Evolutionary conservation across 2,888 invertebrate genomes (phyloP).

Genomic region (Drosophila neotestacea): DNA sequence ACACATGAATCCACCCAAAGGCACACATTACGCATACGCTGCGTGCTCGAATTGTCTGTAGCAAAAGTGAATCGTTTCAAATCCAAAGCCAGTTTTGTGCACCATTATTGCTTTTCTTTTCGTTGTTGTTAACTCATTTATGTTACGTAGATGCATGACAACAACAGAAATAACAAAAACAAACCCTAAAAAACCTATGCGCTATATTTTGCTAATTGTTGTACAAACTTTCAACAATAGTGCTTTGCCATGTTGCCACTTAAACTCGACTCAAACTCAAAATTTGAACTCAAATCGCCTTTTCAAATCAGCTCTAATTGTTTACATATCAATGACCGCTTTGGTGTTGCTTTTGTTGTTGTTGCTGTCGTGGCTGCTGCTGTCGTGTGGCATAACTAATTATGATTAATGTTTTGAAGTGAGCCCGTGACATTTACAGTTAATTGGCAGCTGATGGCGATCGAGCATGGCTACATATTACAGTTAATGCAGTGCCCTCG

Average conservation of each 20-base stretch:
- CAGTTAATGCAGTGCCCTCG: constrained; percentile 41
- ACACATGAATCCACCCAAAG: constrained; percentile 9
- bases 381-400: constrained; percentile 80
- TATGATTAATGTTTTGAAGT: constrained; percentile 73
- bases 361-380: constrained; percentile 15
- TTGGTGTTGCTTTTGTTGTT: constrained; percentile 25
- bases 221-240: constrained; percentile 73
- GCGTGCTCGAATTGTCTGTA: constrained; percentile 43
- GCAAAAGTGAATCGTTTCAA: constrained; percentile 63
- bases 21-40: constrained; percentile 54
- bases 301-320: constrained; percentile 77
- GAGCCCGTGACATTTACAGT: constrained; percentile 75
- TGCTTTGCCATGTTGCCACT: constrained; percentile 62
- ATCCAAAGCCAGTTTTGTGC: constrained; percentile 66
- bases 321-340: constrained; percentile 73
- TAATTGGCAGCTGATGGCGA: constrained; percentile 62
- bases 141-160: constrained; percentile 64
- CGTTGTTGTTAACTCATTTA: constrained; percentile 59
- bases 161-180: constrained; percentile 27
- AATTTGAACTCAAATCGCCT: constrained; percentile 55
- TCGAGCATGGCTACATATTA: constrained; percentile 18
- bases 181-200: constrained; percentile 57
- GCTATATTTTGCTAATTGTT: constrained; percentile 71
- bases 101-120: constrained; percentile 64
- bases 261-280: constrained; percentile 38